Evolutionary conservation across 2,113 vertebrate species (phyloP), one percentile per base, ranked within the genome.

Genomic region (Anoura caudifer): DNA sequence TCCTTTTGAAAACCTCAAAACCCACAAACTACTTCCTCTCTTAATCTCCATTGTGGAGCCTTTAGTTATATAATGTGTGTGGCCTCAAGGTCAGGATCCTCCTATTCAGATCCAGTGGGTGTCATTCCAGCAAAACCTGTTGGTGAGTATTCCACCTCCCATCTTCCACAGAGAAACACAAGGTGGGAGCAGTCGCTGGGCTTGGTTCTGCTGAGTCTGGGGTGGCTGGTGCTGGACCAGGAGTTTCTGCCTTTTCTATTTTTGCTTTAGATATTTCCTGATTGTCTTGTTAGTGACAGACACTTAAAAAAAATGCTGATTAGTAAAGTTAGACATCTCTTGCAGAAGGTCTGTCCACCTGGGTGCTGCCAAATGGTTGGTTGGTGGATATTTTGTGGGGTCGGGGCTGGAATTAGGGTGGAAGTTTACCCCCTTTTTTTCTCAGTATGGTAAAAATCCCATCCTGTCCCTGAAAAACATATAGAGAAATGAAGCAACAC

Each of bases 1-100:
- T 97, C 73, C 72, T 86, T 85, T 94, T 82, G 92, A 73, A 97
- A 97, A 94, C 96, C 85, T 96, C 94, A 97, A 94, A 96, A 89
- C 95, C 77, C 96, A 76, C 75, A 93, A 50, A 94, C 24, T 26
- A 80, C 89, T 98, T 97, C 95, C 96, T 95, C 45, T 87, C 24
- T 83, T 92, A 72, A 92, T 76, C 77, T 86, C 52, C 12, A 50
- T 16, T 45, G 79, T 54, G 26, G 17, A 67, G 80, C 38, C 85
- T 91, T 91, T 54, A 38, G 12, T 94, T 87, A 41, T 12, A 19
- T 17, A 75, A 96, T 31, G 31, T 56, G 26, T 76, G 24, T 95
- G 86, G 69, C 52, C 38, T 26, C 16, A 50, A 86, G 93, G 83
- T 85, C 80, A 90, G 65, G 72, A n/a, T 77, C 83, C 86, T 95